Percentiles rank a stretch among this genome's conserved stretches.
These are phyloP conservation scores for Aphis gossypii DNA, from an alignment of 1,140 invertebrate species.

Conservation along the genomic window DNA sequence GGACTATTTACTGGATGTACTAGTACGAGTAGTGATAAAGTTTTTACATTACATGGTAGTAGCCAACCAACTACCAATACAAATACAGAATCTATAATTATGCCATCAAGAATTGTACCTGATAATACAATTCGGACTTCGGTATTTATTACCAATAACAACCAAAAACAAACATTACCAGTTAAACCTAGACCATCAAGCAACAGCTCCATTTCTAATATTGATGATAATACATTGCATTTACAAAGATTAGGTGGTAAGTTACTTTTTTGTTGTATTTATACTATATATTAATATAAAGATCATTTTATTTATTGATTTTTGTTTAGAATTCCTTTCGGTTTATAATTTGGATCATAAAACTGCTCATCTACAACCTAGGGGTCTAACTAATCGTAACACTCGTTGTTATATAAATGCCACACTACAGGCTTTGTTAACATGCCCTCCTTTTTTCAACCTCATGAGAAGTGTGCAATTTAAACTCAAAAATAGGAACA, in stretches of 20 bases:
- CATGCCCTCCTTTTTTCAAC: constrained; percentile 93
- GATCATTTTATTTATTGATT: neutral
- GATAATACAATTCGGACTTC: constrained; percentile 24
- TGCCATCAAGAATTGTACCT: constrained; percentile 44
- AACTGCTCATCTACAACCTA: constrained; percentile 77
- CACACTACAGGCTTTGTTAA: constrained; percentile 86
- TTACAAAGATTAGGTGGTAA: constrained; percentile 50
- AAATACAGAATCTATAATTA: constrained; percentile 18
- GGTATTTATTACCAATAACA: constrained; percentile 33
- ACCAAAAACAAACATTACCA: constrained; percentile 35
- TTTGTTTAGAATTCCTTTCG: constrained; percentile 73
- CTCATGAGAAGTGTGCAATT: constrained; percentile 77
- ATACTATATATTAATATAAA: neutral
- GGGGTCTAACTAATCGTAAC: constrained; percentile 87
- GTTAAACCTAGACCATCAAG: constrained; percentile 28
- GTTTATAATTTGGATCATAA: constrained; percentile 78
- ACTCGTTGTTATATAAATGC: constrained; percentile 98
- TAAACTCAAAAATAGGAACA: constrained; percentile 62
- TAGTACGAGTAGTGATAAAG: constrained; percentile 41
- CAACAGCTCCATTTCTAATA: neutral
- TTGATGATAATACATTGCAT: constrained; percentile 23
- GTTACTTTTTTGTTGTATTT: neutral
- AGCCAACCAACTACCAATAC: constrained; percentile 2
- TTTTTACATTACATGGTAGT: constrained; percentile 49
- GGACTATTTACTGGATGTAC: constrained; percentile 50